Conservation (phyloP, 2,797 vertebrate genomes). For the Crax fasciolata region DNA sequence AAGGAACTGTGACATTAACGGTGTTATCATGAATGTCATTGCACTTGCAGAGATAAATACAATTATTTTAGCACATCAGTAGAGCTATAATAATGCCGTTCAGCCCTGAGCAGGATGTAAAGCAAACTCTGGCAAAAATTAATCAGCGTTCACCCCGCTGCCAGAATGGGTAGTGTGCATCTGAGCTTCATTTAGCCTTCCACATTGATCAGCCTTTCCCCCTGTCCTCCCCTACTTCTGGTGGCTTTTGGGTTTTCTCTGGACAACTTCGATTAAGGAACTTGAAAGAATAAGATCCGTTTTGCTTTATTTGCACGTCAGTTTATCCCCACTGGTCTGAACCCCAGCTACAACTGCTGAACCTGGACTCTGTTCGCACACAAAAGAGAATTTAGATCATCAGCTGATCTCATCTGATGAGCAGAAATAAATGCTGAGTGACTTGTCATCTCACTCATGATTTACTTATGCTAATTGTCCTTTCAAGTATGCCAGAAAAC, state of each 20-base stretch:
- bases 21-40: slow-evolving; percentile 87
- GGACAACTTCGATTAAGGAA: slow-evolving; percentile 18
- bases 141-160: neutral
- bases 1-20: slow-evolving; percentile 87
- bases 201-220: neutral
- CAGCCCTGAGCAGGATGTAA: neutral
- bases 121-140: neutral
- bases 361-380: neutral
- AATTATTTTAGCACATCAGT: neutral
- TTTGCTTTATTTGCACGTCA: neutral
- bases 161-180: neutral
- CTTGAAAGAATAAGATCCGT: neutral
- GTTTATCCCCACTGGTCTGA: neutral
- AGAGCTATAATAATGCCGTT: slow-evolving; percentile 12
- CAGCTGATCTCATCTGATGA: slow-evolving; percentile 55
- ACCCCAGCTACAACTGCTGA: neutral
- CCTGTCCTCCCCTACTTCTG: neutral
- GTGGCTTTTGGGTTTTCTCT: slow-evolving; percentile 44
- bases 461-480: slow-evolving; percentile 82
- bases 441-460: slow-evolving; percentile 79
- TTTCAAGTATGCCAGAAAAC: slow-evolving; percentile 80
- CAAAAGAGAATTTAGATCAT: slow-evolving; percentile 44
- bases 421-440: slow-evolving; percentile 71
- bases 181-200: slow-evolving; percentile 20
- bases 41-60: neutral